These are phyloP conservation scores for Gymnogyps californianus DNA, from an alignment of 2,113 vertebrate genomes.

Conservation along the genomic window DNA sequence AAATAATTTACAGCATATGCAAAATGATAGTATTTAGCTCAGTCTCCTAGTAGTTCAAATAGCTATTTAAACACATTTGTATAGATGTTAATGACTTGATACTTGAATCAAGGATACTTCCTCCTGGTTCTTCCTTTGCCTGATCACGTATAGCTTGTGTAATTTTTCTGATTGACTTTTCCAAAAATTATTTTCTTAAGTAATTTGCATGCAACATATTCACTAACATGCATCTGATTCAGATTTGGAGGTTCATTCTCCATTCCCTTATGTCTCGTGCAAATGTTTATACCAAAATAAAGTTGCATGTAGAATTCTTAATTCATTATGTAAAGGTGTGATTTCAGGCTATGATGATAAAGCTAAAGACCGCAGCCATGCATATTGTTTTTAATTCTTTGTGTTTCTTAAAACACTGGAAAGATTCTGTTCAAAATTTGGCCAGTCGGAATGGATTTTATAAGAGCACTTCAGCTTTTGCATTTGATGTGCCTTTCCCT, in stretches of 20 bases:
- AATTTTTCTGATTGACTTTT: neutral
- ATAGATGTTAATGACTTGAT: neutral
- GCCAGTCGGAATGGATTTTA: accelerated
- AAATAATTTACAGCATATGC: neutral
- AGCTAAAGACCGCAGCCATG: accelerated
- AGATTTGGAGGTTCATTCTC: neutral
- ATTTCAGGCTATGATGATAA: neutral
- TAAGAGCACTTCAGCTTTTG: neutral
- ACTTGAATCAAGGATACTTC: neutral
- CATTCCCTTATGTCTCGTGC: accelerated
- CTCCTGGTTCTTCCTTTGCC: neutral
- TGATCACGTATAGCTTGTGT: neutral
- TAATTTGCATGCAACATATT: neutral
- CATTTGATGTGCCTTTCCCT: neutral
- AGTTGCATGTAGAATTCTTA: neutral
- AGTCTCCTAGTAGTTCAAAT: neutral
- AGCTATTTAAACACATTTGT: neutral
- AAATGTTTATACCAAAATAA: neutral
- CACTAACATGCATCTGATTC: neutral
- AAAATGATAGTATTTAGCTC: neutral
- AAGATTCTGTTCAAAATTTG: neutral
- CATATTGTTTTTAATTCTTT: neutral
- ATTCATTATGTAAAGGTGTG: neutral
- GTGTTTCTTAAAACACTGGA: neutral
- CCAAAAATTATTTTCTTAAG: neutral